These are phyloP conservation scores for Ornithoptera alexandrae DNA, from an alignment of 2,888 invertebrate genomes.

Conservation along the genomic window DNA sequence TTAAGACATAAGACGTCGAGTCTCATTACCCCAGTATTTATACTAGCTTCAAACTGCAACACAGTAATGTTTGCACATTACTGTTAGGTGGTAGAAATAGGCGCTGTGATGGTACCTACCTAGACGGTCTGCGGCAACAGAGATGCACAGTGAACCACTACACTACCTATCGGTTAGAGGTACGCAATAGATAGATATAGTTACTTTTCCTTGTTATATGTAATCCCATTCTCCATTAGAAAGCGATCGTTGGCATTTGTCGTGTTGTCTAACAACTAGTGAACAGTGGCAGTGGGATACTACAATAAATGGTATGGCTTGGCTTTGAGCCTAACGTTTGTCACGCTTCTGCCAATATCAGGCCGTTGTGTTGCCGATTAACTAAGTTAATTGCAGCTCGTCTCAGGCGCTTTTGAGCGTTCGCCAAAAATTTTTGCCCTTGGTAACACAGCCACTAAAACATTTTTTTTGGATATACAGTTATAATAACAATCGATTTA, in stretches of 20 bases:
- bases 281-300: conserved; percentile 15
- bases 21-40: no score
- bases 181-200: no score
- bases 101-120: no score
- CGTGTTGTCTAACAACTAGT: conserved; percentile 23
- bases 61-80: no score
- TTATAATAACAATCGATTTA: not conserved
- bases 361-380: conserved; percentile 46
- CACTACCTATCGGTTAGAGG: no score
- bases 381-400: conserved; percentile 47
- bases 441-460: conserved; percentile 32
- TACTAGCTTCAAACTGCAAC: no score
- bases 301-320: conserved; percentile 37
- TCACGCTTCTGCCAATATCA: conserved; percentile 48
- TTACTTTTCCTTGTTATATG: not conserved
- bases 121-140: no score
- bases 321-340: conserved; percentile 52
- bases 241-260: conserved; percentile 3
- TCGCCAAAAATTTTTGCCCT: conserved; percentile 43
- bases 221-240: not conserved
- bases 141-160: no score
- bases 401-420: conserved; percentile 43
- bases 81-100: no score
- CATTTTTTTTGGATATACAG: not conserved
- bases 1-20: no score